A percentile compares a stretch with the other conserved stretches of the same genome.
Conservation (phyloP, 2,888 invertebrate species). For the Octonoba sinensis region DNA sequence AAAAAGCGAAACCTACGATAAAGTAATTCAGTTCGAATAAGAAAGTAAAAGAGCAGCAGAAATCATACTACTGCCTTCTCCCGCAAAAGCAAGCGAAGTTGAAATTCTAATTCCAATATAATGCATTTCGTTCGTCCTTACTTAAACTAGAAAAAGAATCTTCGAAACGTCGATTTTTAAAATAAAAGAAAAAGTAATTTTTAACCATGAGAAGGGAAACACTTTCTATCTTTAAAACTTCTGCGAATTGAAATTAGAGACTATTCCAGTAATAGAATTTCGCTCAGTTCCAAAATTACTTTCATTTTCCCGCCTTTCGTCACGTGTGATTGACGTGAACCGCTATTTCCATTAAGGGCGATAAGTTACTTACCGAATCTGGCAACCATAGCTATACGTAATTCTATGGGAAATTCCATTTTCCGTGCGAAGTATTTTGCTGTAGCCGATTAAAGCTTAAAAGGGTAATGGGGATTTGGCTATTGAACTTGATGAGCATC, state of each 20-base stretch:
- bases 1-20: too few species aligned
- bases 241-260: constrained; percentile 39
- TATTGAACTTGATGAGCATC: too few species aligned
- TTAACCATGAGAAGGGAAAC: too few species aligned
- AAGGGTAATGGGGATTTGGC: constrained; percentile 39
- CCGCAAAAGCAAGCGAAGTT: too few species aligned
- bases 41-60: too few species aligned
- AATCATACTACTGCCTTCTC: too few species aligned
- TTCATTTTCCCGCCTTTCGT: constrained; percentile 48
- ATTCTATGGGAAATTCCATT: constrained; percentile 37
- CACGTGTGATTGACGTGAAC: constrained; percentile 38
- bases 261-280: constrained; percentile 51
- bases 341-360: constrained; percentile 50
- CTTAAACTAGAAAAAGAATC: too few species aligned
- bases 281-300: constrained; percentile 35
- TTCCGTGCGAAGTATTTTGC: constrained; percentile 56
- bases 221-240: neutral
- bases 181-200: too few species aligned
- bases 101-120: too few species aligned
- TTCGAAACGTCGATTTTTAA: too few species aligned
- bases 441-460: constrained; percentile 51
- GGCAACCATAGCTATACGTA: constrained; percentile 29
- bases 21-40: too few species aligned
- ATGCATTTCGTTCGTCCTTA: too few species aligned
- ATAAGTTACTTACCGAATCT: constrained; percentile 47